Evolutionary conservation across 2,113 vertebrate species (phyloP).

Genomic region (Todiramphus chloris): DNA sequence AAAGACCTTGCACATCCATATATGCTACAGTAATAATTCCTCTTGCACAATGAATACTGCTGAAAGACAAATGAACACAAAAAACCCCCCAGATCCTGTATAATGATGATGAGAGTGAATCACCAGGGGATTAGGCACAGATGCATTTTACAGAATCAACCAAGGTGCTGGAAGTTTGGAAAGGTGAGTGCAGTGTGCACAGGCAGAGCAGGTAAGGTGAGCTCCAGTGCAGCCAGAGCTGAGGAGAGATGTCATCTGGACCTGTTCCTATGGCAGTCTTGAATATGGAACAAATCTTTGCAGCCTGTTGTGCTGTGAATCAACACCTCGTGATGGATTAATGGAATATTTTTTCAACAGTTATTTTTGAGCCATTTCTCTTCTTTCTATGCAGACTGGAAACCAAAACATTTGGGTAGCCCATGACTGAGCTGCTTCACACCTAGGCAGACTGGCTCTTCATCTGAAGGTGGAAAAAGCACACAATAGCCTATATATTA

Average conservation of each 20-base stretch:
- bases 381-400: background rate
- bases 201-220: background rate
- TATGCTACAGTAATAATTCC: background rate
- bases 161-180: background rate
- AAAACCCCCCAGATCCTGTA: background rate
- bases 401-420: background rate
- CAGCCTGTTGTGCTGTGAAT: background rate
- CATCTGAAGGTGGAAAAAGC: background rate
- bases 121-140: background rate
- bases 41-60: background rate
- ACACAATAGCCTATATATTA: background rate
- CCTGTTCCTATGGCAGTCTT: background rate
- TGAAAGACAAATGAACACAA: background rate
- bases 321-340: conserved; percentile 43
- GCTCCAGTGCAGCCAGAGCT: background rate
- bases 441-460: background rate
- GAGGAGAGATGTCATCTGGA: background rate
- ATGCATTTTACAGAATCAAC: background rate
- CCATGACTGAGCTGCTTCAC: background rate
- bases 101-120: background rate
- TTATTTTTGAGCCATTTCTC: conserved; percentile 6
- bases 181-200: background rate
- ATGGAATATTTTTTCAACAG: conserved; percentile 14
- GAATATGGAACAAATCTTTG: conserved; percentile 2
- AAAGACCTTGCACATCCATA: background rate